Percentiles rank a stretch among this genome's conserved stretches.
Conservation (phyloP, 2,113 vertebrate species). For the Xiphophorus maculatus region DNA sequence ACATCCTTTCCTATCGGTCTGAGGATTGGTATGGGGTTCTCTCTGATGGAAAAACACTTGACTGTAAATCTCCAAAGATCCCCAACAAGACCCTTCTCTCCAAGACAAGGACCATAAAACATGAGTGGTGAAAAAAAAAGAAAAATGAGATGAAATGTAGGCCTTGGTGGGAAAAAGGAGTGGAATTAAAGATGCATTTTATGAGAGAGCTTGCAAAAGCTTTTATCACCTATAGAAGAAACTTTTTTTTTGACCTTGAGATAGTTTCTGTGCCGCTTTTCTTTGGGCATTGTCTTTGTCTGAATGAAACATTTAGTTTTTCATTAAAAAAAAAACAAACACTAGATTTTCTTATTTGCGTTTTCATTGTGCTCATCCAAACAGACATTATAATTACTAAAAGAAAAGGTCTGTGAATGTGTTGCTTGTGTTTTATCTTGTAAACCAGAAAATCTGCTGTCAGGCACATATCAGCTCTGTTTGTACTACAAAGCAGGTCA, state of each 20-base stretch:
- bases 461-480: slow-evolving; percentile 40
- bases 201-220: slow-evolving; percentile 58
- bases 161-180: slow-evolving; percentile 70
- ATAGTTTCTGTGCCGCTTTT: slow-evolving; percentile 9
- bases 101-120: slow-evolving; percentile 77
- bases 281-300: slow-evolving; percentile 1
- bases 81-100: slow-evolving; percentile 70
- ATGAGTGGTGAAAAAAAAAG: slow-evolving; percentile 39
- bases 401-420: slow-evolving; percentile 13
- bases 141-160: slow-evolving; percentile 47
- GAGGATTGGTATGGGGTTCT: slow-evolving; percentile 69
- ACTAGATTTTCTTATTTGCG: neutral
- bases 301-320: slow-evolving; percentile 20
- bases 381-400: slow-evolving; percentile 30
- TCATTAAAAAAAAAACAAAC: neutral
- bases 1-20: slow-evolving; percentile 69
- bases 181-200: slow-evolving; percentile 75
- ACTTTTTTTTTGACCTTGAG: slow-evolving; percentile 70
- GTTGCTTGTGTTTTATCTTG: slow-evolving; percentile 2
- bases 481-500: slow-evolving; percentile 20
- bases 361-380: slow-evolving; percentile 4
- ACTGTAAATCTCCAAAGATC: slow-evolving; percentile 77
- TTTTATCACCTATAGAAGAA: slow-evolving; percentile 66
- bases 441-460: slow-evolving; percentile 18
- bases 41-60: slow-evolving; percentile 65